A percentile compares a stretch with the other conserved stretches of the same genome.
phyloP scores from a whole-genome alignment of 1,140 invertebrate species.

The Dreissena rostriformis region DNA sequence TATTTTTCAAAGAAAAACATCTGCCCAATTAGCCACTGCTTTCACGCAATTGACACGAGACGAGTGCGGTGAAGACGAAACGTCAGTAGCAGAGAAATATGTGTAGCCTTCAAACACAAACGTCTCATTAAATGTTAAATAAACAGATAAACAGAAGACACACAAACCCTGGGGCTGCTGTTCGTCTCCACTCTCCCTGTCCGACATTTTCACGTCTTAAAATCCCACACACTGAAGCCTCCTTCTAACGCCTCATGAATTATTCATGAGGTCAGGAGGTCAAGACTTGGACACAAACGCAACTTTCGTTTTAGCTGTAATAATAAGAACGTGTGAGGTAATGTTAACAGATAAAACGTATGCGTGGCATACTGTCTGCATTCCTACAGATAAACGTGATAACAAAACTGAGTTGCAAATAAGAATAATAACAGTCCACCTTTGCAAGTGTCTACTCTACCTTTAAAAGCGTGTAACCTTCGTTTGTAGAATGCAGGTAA shows the following conservation, averaged over 20 bases:
- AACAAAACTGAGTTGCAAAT: no score
- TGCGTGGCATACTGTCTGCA: no score
- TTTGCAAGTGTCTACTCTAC: no score
- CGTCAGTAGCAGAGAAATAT: constrained; percentile 47
- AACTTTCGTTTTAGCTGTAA: neutral
- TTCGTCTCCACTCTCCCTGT: constrained; percentile 78
- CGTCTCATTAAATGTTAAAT: neutral
- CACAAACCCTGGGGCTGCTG: constrained; percentile 73
- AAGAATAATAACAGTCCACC: no score
- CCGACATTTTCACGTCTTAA: constrained; percentile 78
- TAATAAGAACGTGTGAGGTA: neutral
- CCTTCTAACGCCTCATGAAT: constrained; percentile 76
- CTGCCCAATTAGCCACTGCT: neutral
- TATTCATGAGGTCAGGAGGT: constrained; percentile 73
- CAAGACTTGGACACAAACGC: neutral
- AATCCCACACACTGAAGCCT: constrained; percentile 70
- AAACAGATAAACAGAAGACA: constrained; percentile 11
- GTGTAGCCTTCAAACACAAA: neutral
- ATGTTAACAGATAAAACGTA: no score
- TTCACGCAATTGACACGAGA: constrained; percentile 24
- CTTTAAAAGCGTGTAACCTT: no score
- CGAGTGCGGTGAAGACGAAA: constrained; percentile 48
- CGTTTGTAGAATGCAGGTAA: no score
- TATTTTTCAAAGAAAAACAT: neutral
- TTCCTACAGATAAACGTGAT: no score